Percentiles rank a stretch among this genome's conserved stretches.
phyloP scores from a whole-genome alignment of 2,888 invertebrate genomes.

The Lagria hirta region DNA sequence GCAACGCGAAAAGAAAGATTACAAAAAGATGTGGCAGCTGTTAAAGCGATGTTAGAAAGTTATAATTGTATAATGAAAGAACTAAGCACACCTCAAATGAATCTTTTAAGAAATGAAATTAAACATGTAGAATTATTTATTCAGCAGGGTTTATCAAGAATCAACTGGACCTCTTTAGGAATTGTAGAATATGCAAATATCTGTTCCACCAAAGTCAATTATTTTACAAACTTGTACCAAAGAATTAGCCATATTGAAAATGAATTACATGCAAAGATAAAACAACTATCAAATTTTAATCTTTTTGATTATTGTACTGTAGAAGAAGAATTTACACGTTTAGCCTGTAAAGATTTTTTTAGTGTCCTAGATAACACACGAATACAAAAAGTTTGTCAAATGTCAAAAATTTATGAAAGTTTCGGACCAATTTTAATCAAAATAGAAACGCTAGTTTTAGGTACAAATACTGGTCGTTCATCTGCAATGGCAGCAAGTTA shows the following conservation, averaged over 20 bases:
- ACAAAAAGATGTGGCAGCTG: conserved; percentile 65
- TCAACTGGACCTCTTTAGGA: conserved; percentile 85
- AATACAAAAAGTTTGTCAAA: conserved; percentile 65
- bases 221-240: conserved; percentile 65
- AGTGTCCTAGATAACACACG: conserved; percentile 69
- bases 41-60: conserved; percentile 60
- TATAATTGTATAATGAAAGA: conserved; percentile 68
- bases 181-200: conserved; percentile 71
- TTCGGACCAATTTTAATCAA: conserved; percentile 82
- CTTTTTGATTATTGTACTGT: conserved; percentile 56
- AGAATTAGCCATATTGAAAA: conserved; percentile 70
- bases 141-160: conserved; percentile 77
- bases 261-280: conserved; percentile 62
- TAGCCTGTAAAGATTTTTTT: conserved; percentile 65
- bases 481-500: conserved; percentile 77
- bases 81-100: conserved; percentile 72
- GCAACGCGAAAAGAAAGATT: conserved; percentile 66
- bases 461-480: conserved; percentile 74
- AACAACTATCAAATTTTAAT: conserved; percentile 60
- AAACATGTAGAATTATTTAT: conserved; percentile 73
- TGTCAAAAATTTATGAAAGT: conserved; percentile 75
- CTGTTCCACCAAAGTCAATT: conserved; percentile 61
- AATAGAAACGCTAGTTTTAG: conserved; percentile 80
- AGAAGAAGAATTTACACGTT: conserved; percentile 34
- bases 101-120: conserved; percentile 68